A percentile compares a stretch with the other conserved stretches of the same genome.
phyloP scores from a whole-genome alignment of 2,888 invertebrate genomes.

The Zaprionus bogoriensis region DNA sequence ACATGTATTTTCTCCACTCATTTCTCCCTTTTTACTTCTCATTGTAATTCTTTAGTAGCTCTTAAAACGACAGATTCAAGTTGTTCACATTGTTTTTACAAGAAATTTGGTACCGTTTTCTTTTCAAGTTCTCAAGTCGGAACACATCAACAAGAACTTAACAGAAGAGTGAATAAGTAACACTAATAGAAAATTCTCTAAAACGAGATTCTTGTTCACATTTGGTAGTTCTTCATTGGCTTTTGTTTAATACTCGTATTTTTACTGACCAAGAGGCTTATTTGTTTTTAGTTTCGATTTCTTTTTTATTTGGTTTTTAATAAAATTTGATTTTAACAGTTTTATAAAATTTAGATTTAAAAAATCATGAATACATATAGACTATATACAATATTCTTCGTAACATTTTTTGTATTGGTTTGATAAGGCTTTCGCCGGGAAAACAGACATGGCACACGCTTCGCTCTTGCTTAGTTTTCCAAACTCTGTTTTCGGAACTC shows the following conservation, averaged over 20 bases:
- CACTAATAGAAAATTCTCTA: constrained; percentile 52
- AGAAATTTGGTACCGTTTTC: constrained; percentile 48
- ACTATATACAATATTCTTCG: constrained; percentile 45
- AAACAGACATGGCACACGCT: constrained; percentile 39
- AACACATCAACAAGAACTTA: constrained; percentile 16
- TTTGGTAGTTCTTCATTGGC: constrained; percentile 36
- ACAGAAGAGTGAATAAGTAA: constrained; percentile 5
- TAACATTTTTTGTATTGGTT: constrained; percentile 39
- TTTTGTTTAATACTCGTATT: constrained; percentile 21
- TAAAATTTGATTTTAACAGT: constrained; percentile 71
- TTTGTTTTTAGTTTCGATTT: constrained; percentile 13
- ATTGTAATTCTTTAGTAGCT: constrained; percentile 29
- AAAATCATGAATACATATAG: constrained; percentile 37
- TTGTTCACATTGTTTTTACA: constrained; percentile 27
- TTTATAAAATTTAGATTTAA: constrained; percentile 50
- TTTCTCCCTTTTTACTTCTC: too few species aligned
- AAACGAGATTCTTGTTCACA: constrained; percentile 60
- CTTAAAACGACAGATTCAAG: constrained; percentile 33
- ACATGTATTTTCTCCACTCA: constrained; percentile 63
- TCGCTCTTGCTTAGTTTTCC: neutral
- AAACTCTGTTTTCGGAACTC: neutral
- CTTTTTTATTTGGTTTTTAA: constrained; percentile 26
- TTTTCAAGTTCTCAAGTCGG: constrained; percentile 24
- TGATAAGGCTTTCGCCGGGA: constrained; percentile 45
- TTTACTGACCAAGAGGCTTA: constrained; percentile 34